These are phyloP conservation scores for Bubo scandiacus DNA, from an alignment of 2,113 vertebrate genomes.

Conservation along the genomic window DNA sequence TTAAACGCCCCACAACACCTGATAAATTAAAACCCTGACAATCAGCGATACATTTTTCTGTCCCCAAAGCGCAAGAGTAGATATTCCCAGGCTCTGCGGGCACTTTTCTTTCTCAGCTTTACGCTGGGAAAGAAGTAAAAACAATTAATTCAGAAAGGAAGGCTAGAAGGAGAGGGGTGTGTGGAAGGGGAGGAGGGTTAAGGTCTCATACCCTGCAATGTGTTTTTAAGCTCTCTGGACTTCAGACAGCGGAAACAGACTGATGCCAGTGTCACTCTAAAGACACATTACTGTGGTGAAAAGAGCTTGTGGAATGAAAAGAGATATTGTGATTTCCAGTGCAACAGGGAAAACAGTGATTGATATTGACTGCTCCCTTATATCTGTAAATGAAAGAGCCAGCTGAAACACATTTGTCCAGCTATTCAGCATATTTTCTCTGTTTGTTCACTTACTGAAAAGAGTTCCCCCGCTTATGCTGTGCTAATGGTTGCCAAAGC, in stretches of 20 bases:
- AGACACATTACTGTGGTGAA: constrained; percentile 74
- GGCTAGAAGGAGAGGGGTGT: neutral
- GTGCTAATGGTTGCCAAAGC: constrained; percentile 74
- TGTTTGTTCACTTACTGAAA: constrained; percentile 78
- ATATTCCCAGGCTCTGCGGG: constrained; percentile 10
- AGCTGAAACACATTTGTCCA: constrained; percentile 75
- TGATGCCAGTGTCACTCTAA: constrained; percentile 72
- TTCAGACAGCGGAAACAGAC: constrained; percentile 74
- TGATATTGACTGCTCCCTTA: constrained; percentile 71
- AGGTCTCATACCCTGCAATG: constrained; percentile 66
- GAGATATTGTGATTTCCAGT: constrained; percentile 75
- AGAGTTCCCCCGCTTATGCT: constrained; percentile 65
- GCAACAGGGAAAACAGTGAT: constrained; percentile 77
- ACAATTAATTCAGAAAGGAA: constrained; percentile 50
- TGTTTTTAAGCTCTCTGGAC: constrained; percentile 72
- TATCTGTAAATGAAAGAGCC: constrained; percentile 74
- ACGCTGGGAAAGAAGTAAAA: constrained; percentile 37
- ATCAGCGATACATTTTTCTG: neutral
- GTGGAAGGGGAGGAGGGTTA: constrained; percentile 57
- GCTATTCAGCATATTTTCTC: constrained; percentile 77
- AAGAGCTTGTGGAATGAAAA: constrained; percentile 72
- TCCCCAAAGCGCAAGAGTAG: constrained; percentile 5
- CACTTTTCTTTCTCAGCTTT: constrained; percentile 27
- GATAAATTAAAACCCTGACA: constrained; percentile 28
- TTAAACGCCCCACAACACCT: neutral